Evolutionary conservation across 2,113 vertebrate species (phyloP).

Genomic region (Bettongia penicillata): DNA sequence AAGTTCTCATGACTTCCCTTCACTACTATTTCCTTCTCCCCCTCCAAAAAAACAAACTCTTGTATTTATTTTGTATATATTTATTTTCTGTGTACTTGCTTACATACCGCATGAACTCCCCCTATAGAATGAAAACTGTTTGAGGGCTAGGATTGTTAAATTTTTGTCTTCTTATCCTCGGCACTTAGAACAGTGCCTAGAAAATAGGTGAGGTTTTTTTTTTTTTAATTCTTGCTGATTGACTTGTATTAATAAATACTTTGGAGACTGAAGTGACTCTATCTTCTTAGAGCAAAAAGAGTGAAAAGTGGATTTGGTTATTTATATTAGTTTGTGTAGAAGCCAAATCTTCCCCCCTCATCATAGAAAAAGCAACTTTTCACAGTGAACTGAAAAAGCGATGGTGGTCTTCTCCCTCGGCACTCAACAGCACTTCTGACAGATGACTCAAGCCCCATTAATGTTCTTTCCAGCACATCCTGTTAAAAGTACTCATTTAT

Average conservation of each 20-base stretch:
- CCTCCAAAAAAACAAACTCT: too few relatives aligned
- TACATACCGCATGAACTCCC: too few relatives aligned
- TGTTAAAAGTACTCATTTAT: neutral
- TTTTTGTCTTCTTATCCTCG: neutral
- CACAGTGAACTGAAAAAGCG: neutral
- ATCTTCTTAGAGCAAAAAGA: neutral
- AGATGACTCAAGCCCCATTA: neutral
- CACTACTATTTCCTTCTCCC: neutral
- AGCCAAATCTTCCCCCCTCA: neutral
- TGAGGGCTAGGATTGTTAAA: neutral
- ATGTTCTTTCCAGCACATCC: neutral
- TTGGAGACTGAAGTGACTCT: neutral
- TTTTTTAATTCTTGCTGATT: neutral
- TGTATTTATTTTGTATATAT: neutral
- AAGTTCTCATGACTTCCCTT: neutral
- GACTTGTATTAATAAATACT: neutral
- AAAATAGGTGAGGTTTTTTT: neutral
- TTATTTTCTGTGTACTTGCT: neutral
- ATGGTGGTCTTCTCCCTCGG: neutral
- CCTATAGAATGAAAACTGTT: neutral
- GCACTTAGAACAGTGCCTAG: neutral
- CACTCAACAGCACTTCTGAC: neutral
- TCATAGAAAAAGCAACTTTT: neutral
- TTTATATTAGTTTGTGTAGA: neutral
- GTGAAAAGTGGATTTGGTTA: neutral